Evolutionary conservation across 2,888 invertebrate genomes (phyloP).

Genomic region (Hyalella azteca): DNA sequence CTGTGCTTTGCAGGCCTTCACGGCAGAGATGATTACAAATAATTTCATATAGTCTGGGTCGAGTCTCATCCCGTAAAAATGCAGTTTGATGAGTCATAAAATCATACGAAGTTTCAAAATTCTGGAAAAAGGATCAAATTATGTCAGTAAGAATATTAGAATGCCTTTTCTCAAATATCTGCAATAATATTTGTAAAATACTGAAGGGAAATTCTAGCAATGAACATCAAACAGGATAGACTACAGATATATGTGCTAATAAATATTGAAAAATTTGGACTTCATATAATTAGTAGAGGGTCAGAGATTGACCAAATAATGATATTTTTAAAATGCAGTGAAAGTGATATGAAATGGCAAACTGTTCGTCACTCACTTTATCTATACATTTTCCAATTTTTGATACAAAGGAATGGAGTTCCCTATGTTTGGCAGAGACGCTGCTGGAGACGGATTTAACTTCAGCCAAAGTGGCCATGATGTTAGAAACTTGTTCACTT

Average conservation of each 20-base stretch:
- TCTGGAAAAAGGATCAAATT: background rate
- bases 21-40: constrained; percentile 95
- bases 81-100: constrained; percentile 9
- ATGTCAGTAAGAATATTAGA: background rate
- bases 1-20: constrained; percentile 92
- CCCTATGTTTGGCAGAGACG: constrained; percentile 75
- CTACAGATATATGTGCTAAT: no score
- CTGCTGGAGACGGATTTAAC: background rate
- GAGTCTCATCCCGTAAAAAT: constrained; percentile 67
- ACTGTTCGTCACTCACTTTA: constrained; percentile 66
- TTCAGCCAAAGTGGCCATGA: constrained; percentile 4
- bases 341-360: background rate
- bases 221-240: no score
- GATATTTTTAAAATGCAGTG: no score
- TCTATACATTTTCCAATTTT: constrained; percentile 97
- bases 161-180: no score
- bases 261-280: no score
- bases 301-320: no score
- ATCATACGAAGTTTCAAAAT: constrained; percentile 11
- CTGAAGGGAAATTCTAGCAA: no score
- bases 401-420: constrained; percentile 79
- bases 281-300: no score
- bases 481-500: constrained; percentile 74
- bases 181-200: no score
- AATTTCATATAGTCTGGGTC: constrained; percentile 72